Evolutionary conservation across 2,888 invertebrate species (phyloP).

Genomic region (Standfussiana lucernea): DNA sequence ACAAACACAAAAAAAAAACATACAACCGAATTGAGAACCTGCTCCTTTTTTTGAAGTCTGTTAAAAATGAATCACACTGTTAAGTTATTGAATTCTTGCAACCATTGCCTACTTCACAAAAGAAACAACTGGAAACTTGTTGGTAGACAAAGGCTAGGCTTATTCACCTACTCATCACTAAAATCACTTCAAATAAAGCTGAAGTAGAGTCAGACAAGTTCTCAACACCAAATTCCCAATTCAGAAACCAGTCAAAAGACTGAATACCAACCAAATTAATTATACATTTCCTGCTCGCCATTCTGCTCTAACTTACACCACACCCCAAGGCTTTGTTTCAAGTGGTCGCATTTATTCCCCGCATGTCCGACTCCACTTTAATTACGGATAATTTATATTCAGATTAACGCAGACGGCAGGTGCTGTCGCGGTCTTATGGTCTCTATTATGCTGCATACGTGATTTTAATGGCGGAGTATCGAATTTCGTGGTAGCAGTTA

Average conservation of each 20-base stretch:
- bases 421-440: slow-evolving; percentile 73
- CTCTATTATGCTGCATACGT: slow-evolving; percentile 79
- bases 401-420: slow-evolving; percentile 87
- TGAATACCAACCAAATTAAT: slow-evolving; percentile 27
- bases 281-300: background rate
- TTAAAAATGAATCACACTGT: too few species aligned
- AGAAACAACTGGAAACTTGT: background rate
- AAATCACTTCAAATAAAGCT: background rate
- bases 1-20: too few species aligned
- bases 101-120: background rate
- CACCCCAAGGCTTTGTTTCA: slow-evolving; percentile 84
- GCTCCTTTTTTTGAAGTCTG: too few species aligned
- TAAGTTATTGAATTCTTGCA: background rate
- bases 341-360: slow-evolving; percentile 89
- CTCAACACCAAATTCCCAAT: background rate
- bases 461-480: slow-evolving; percentile 75
- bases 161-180: background rate
- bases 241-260: background rate
- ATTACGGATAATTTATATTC: slow-evolving; percentile 91
- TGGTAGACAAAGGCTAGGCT: background rate
- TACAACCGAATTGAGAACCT: too few species aligned
- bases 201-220: background rate
- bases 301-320: slow-evolving; percentile 66
- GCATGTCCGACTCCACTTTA: slow-evolving; percentile 89
- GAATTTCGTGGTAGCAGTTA: slow-evolving; percentile 7